These are phyloP conservation scores for Caenorhabditis tropicalis DNA, from an alignment of 1,140 invertebrate genomes.

Conservation along the genomic window DNA sequence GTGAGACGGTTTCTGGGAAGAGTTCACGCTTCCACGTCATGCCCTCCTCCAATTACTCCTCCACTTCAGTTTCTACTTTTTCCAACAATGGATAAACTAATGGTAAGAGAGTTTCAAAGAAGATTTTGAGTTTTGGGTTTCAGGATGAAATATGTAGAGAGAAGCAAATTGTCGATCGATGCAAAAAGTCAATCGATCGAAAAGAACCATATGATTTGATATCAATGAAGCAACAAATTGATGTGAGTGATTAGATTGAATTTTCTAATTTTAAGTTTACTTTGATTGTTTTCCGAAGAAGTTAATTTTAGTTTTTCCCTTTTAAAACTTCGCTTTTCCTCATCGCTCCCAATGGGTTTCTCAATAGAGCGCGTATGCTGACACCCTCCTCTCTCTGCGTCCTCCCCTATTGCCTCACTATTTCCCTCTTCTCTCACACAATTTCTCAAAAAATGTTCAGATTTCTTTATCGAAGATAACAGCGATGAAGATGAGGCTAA, in stretches of 20 bases:
- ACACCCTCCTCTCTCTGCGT: too few species aligned
- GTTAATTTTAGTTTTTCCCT: too few species aligned
- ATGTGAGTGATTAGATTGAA: too few species aligned
- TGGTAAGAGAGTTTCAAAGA: not conserved
- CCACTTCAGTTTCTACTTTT: not conserved
- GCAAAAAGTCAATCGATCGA: constrained; percentile 26
- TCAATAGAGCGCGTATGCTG: too few species aligned
- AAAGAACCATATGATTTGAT: constrained; percentile 33
- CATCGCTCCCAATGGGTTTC: too few species aligned
- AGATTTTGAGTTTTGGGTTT: not conserved
- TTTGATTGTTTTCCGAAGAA: too few species aligned
- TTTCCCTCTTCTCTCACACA: too few species aligned
- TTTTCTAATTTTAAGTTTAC: too few species aligned
- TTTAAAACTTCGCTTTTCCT: too few species aligned
- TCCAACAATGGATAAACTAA: not conserved
- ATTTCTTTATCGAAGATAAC: constrained; percentile 4
- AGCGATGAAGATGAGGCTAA: not conserved
- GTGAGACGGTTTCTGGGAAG: not conserved
- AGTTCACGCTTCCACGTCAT: constrained; percentile 11
- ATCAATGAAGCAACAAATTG: not conserved
- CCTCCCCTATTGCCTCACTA: too few species aligned
- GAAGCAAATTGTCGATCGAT: constrained; percentile 22
- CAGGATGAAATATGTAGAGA: not conserved
- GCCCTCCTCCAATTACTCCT: not conserved
- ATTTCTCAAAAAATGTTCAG: constrained; percentile 12